Evolutionary conservation across 1,140 invertebrate genomes (phyloP), one percentile per base, ranked within the genome.

Genomic region (Pectinophora gossypiella): DNA sequence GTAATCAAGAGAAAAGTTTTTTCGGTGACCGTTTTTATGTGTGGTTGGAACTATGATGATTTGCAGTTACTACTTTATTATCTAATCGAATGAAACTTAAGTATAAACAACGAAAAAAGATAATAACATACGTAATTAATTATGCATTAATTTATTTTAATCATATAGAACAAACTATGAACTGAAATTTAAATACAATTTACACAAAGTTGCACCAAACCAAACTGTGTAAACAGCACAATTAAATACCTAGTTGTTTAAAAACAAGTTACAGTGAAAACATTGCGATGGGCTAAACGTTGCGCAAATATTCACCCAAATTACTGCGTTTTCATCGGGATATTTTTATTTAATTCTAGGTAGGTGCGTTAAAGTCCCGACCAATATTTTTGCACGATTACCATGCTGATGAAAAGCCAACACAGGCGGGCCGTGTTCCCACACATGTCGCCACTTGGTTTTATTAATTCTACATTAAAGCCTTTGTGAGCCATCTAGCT

Each of bases 291-390:
- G 54, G 61, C 62, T 64, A 70, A 73, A 74, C 59, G 64, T 65
- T 68, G 53, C 53, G 65, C 58, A 72, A 74, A 78, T 71, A 72
- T 65, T 55, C 52, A n/a, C n/a, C n/a, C 61, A 67, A 69, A 74
- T 72, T 68, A 70, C 68, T 69, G 56, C 56, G 62, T 59, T 79
- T 82, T 77, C 64, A 57, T 19, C 50, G 65, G 72, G 71, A 72
- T 86, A 86, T 86, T 86, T 85, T 83, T 86, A 85, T 86, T 86
- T 81, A 86, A 86, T 85, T 77, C 76, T 72, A 78, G 72, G 64
- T 79, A 82, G 76, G 74, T 78, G 74, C 63, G 68, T 58, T 58
- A 56, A 53, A 70, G 60, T 68, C 61, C 60, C 65, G 69, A 71
- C 59, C 76, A 76, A 78, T 86, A 80, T 86, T 86, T 79, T 86